phyloP scores from a whole-genome alignment of 2,113 vertebrate genomes.

The Propithecus coquereli region DNA sequence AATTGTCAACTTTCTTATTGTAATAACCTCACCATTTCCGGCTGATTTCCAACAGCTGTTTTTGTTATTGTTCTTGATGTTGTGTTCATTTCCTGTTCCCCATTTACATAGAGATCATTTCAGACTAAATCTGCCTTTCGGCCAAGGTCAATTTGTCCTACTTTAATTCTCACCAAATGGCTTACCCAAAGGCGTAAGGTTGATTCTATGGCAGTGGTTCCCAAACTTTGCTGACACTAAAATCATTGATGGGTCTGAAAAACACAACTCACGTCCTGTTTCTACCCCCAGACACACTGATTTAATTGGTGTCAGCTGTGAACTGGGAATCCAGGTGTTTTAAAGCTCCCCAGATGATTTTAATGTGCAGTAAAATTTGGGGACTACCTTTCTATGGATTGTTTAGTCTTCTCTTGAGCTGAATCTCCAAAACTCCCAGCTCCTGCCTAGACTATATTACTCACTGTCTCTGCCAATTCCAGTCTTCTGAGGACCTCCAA shows the following conservation, averaged over 20 bases:
- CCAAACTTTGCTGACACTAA: background rate
- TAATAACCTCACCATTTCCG: conserved; percentile 20
- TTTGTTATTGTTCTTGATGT: conserved; percentile 15
- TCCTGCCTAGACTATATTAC: background rate
- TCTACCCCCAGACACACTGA: background rate
- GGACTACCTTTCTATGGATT: background rate
- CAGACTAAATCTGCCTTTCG: background rate
- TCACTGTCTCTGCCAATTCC: background rate
- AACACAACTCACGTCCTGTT: background rate
- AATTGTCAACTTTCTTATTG: conserved; percentile 5
- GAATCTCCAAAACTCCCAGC: background rate
- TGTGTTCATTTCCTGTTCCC: conserved; percentile 49
- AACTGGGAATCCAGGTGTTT: background rate
- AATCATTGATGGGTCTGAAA: background rate
- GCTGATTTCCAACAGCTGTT: conserved; percentile 48
- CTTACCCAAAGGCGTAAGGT: background rate
- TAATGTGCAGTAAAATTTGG: background rate
- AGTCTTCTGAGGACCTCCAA: background rate
- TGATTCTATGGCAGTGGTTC: background rate
- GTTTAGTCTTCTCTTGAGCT: background rate
- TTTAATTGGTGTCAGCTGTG: background rate
- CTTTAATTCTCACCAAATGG: conserved; percentile 16
- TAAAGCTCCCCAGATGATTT: background rate
- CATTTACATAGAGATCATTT: conserved; percentile 29
- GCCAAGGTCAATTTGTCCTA: conserved; percentile 27